phyloP scores from a whole-genome alignment of 2,113 vertebrate genomes.

The Calonectris borealis region DNA sequence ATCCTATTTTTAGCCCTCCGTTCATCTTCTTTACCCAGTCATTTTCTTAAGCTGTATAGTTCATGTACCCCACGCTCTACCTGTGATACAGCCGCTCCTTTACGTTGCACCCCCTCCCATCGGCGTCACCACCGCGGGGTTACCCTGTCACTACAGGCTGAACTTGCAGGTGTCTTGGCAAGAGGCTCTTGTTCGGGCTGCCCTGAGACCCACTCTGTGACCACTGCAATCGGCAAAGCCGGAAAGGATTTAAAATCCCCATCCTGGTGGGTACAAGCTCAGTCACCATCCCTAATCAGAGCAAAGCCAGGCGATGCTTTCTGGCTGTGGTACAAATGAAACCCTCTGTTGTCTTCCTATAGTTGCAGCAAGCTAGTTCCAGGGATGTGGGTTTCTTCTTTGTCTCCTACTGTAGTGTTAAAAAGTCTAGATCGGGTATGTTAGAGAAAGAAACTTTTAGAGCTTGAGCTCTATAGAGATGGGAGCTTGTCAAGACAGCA shows the following conservation, averaged over 20 bases:
- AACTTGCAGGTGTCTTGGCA: not conserved
- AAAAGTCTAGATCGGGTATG: not conserved
- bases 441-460: not conserved
- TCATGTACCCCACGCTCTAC: not conserved
- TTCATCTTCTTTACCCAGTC: not conserved
- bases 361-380: not conserved
- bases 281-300: not conserved
- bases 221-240: not conserved
- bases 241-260: not conserved
- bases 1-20: not conserved
- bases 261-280: not conserved
- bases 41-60: not conserved
- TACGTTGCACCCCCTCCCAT: fast-evolving
- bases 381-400: not conserved
- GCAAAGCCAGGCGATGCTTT: not conserved
- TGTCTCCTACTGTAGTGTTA: not conserved
- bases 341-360: not conserved
- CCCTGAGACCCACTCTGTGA: not conserved
- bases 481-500: not conserved
- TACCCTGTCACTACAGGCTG: not conserved
- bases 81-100: not conserved
- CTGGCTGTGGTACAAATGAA: fast-evolving
- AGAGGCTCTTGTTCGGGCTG: fast-evolving
- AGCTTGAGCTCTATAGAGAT: not conserved
- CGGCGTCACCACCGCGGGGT: fast-evolving